phyloP scores from a whole-genome alignment of 2,113 vertebrate genomes.

The Cyanocitta stelleri region DNA sequence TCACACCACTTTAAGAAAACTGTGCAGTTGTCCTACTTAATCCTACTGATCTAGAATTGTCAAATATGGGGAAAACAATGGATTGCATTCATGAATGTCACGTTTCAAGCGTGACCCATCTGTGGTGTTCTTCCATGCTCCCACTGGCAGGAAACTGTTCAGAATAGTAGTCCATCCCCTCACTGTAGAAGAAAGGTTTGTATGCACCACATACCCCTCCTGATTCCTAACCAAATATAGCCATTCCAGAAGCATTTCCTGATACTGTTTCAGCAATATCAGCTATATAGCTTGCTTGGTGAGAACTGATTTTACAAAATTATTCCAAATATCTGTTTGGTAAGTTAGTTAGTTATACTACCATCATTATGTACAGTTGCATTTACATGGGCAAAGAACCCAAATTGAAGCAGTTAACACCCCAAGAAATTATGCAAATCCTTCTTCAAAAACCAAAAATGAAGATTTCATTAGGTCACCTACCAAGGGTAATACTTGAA shows the following conservation, averaged over 20 bases:
- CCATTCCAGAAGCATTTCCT: background rate
- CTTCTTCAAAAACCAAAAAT: background rate
- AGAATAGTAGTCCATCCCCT: background rate
- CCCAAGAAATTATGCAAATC: background rate
- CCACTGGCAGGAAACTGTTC: background rate
- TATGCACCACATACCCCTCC: background rate
- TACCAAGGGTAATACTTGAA: background rate
- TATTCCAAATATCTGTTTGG: background rate
- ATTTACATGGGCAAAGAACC: background rate
- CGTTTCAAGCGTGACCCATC: background rate
- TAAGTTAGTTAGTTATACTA: background rate
- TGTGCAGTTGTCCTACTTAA: background rate
- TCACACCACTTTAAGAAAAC: background rate
- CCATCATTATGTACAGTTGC: background rate
- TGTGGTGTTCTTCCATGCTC: background rate
- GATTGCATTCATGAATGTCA: background rate
- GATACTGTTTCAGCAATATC: background rate
- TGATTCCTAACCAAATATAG: background rate
- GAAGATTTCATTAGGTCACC: background rate
- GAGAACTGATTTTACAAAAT: background rate
- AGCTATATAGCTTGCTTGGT: background rate
- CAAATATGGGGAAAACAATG: background rate
- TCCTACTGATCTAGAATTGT: background rate
- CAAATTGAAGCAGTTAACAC: background rate
- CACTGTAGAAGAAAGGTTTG: background rate